Evolutionary conservation across 2,888 invertebrate species (phyloP).

Genomic region (Amphipoea oculea): DNA sequence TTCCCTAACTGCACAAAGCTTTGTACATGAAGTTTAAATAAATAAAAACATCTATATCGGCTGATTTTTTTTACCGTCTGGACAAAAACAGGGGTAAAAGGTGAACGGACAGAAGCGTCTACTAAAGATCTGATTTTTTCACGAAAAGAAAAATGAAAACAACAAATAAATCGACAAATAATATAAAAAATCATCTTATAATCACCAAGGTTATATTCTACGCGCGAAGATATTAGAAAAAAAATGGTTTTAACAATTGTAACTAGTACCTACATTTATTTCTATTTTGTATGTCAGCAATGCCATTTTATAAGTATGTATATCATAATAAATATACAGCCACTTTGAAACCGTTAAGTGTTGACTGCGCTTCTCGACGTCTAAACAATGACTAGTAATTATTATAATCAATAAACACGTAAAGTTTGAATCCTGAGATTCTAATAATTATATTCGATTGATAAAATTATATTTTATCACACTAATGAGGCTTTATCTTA

Average conservation of each 20-base stretch:
- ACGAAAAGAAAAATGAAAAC: too few species aligned
- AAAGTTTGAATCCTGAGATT: neutral
- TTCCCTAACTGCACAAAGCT: neutral
- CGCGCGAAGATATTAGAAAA: too few species aligned
- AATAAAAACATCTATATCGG: neutral
- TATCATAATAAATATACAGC: neutral
- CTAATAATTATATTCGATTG: neutral
- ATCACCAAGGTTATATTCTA: too few species aligned
- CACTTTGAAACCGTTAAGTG: neutral
- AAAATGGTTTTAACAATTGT: too few species aligned
- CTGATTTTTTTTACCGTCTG: too few species aligned
- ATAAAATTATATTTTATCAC: constrained; percentile 6
- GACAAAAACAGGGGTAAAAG: too few species aligned
- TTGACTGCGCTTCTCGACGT: neutral
- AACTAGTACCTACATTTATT: too few species aligned
- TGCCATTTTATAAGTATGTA: neutral
- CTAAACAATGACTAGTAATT: neutral
- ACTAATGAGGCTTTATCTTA: constrained; percentile 13
- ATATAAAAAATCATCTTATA: too few species aligned
- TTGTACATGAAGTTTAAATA: neutral
- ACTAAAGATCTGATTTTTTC: too few species aligned
- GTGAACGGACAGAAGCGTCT: too few species aligned
- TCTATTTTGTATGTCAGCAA: too few species aligned
- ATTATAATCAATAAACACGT: neutral
- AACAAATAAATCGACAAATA: too few species aligned